Percentiles rank a stretch among this genome's conserved stretches.
These are phyloP conservation scores for Meloidogyne hapla DNA, from an alignment of 1,140 invertebrate genomes.

Conservation along the genomic window DNA sequence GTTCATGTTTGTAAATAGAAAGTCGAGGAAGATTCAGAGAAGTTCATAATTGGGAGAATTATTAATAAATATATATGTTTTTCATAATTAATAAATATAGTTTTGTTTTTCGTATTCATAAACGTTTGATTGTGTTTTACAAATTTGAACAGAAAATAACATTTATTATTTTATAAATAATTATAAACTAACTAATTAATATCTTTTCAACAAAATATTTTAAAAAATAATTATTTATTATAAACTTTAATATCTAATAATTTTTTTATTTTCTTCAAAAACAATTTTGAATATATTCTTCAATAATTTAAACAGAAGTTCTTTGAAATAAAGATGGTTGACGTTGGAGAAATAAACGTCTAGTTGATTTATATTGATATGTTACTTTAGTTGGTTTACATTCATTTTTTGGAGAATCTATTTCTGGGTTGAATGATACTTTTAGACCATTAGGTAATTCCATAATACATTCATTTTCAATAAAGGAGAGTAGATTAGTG, in stretches of 20 bases:
- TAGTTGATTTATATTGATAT: neutral
- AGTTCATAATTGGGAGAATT: too few species aligned
- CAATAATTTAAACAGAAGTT: neutral
- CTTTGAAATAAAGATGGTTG: neutral
- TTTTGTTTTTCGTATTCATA: too few species aligned
- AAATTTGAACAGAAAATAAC: too few species aligned
- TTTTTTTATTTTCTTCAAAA: neutral
- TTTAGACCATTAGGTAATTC: neutral
- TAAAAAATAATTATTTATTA: too few species aligned
- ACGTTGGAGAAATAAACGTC: neutral
- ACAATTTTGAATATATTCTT: neutral
- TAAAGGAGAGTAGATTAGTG: neutral
- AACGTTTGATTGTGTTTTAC: too few species aligned
- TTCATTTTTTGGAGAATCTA: neutral
- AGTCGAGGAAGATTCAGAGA: too few species aligned
- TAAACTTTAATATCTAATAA: neutral
- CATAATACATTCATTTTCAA: neutral
- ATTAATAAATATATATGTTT: too few species aligned
- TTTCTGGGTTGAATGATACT: neutral
- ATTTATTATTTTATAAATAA: too few species aligned
- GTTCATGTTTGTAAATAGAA: too few species aligned
- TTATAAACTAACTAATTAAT: too few species aligned
- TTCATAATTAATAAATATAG: too few species aligned
- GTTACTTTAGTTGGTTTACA: neutral
- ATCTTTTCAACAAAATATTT: too few species aligned